A percentile compares a stretch with the other conserved stretches of the same genome.
Conservation (phyloP, 2,888 invertebrate species). For the Sicus ferrugineus region DNA sequence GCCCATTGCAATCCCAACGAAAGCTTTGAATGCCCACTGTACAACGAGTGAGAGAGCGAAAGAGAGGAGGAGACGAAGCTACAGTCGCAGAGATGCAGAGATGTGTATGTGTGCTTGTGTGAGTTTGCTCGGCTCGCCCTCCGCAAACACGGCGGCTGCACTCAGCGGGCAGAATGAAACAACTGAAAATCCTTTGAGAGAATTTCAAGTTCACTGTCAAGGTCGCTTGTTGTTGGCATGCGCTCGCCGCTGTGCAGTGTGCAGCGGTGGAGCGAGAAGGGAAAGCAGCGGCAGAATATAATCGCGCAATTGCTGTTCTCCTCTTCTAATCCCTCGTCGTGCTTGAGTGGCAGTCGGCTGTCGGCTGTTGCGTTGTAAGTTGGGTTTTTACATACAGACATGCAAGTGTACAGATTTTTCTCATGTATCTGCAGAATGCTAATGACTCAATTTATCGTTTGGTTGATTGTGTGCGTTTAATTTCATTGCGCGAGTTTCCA, state of each 20-base stretch:
- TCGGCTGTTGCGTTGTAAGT: too few relatives aligned
- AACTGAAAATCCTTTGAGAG: slow-evolving; percentile 56
- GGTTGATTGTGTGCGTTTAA: too few relatives aligned
- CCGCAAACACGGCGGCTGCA: too few relatives aligned
- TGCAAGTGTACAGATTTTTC: too few relatives aligned
- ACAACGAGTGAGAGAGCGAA: not conserved
- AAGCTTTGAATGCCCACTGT: too few relatives aligned
- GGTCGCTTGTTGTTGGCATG: slow-evolving; percentile 75
- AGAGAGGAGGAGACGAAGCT: not conserved
- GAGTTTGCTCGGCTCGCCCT: not conserved
- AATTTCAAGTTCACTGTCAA: slow-evolving; percentile 83
- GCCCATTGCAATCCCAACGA: too few relatives aligned
- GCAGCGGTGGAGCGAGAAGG: slow-evolving; percentile 31
- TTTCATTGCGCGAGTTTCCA: too few relatives aligned
- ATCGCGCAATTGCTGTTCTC: not conserved
- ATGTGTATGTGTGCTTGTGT: slow-evolving; percentile 37
- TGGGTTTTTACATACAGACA: too few relatives aligned
- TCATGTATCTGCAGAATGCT: too few relatives aligned
- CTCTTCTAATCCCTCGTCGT: not conserved
- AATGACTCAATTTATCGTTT: too few relatives aligned
- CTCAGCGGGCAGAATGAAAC: not conserved
- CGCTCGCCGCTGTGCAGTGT: slow-evolving; percentile 64
- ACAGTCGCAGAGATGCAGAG: slow-evolving; percentile 29
- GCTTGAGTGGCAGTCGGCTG: not conserved
- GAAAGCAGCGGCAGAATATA: slow-evolving; percentile 10